phyloP scores from a whole-genome alignment of 23 tunicate genomes.

The Botrylloides violaceus region DNA sequence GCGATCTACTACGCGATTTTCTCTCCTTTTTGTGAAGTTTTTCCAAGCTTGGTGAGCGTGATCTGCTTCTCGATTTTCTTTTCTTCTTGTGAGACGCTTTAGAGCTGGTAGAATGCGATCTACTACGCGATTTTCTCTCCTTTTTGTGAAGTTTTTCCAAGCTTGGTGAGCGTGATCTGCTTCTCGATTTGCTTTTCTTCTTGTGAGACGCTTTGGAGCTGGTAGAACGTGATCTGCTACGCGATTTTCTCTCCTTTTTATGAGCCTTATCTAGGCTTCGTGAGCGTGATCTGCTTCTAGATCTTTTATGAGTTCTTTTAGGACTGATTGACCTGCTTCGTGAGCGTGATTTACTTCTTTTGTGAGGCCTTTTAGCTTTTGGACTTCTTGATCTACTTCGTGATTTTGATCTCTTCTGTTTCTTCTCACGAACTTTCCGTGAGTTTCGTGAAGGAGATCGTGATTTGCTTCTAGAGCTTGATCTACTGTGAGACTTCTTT shows the following conservation, averaged over 20 bases:
- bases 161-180: not conserved
- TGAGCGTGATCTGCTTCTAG: not conserved
- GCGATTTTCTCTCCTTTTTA: not conserved
- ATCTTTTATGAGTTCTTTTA: not conserved
- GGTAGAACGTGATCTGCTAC: not conserved
- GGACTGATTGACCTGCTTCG: too few species aligned
- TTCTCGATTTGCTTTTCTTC: not conserved
- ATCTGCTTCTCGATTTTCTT: not conserved
- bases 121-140: not conserved
- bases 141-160: not conserved
- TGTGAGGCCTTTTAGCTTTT: too few species aligned
- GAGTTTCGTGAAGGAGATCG: not conserved
- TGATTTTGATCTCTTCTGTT: not conserved
- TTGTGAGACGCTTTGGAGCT: not conserved
- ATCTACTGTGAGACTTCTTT: not conserved
- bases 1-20: not conserved
- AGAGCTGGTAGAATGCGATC: too few species aligned
- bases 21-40: not conserved
- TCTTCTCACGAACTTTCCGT: not conserved
- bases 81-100: not conserved
- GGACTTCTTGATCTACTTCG: not conserved
- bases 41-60: not conserved
- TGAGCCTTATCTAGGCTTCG: not conserved
- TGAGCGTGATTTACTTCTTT: too few species aligned
- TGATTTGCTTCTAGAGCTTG: not conserved